Conservation (phyloP, 2,797 vertebrate genomes). For the Caiman crocodilus region DNA sequence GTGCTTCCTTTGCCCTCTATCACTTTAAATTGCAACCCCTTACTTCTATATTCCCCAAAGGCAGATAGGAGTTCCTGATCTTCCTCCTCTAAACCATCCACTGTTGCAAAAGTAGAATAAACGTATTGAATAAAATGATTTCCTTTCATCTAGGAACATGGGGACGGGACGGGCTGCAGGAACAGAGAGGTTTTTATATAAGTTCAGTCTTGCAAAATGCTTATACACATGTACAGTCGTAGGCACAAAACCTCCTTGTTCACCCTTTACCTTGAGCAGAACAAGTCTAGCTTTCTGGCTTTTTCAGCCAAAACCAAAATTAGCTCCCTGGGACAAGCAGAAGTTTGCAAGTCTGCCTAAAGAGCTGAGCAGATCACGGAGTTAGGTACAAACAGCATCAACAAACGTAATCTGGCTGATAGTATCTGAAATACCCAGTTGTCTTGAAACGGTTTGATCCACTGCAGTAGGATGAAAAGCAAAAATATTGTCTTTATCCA, state of each 20-base stretch:
- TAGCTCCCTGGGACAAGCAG: background rate
- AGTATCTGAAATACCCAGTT: background rate
- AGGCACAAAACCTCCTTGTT: conserved; percentile 70
- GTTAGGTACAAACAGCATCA: background rate
- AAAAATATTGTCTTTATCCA: conserved; percentile 2
- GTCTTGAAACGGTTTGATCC: conserved; percentile 12
- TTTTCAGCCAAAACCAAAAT: conserved; percentile 52
- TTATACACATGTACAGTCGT: background rate
- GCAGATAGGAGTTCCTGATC: fast-evolving
- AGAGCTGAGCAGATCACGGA: background rate
- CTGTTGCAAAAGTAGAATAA: background rate
- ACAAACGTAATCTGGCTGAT: fast-evolving
- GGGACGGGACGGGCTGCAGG: background rate
- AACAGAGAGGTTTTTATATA: conserved; percentile 51
- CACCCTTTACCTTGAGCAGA: background rate
- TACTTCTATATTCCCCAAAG: background rate
- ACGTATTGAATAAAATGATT: background rate
- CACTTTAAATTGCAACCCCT: background rate
- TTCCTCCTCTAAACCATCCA: background rate
- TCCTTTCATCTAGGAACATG: fast-evolving
- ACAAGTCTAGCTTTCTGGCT: background rate
- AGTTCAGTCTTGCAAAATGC: conserved; percentile 11
- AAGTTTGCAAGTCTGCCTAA: conserved; percentile 30
- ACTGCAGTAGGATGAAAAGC: background rate
- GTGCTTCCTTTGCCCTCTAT: fast-evolving